Percentiles rank a stretch among this genome's conserved stretches.
phyloP scores from a whole-genome alignment of 2,888 invertebrate genomes.

The Allacma fusca region DNA sequence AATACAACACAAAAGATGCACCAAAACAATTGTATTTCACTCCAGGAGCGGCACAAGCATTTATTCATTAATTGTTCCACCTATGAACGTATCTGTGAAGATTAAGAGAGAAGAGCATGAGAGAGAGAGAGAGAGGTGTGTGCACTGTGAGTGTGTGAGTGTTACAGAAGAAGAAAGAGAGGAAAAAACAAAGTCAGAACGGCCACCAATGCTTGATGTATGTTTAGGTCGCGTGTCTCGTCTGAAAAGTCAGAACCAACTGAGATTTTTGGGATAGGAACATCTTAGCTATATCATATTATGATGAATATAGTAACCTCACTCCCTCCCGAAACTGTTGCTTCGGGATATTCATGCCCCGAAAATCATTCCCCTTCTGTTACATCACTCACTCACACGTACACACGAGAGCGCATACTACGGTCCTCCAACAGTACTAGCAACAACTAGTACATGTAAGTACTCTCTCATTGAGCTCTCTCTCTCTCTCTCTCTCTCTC shows the following conservation, averaged over 20 bases:
- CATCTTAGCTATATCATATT: conserved; percentile 44
- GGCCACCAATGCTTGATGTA: conserved; percentile 27
- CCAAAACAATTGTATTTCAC: conserved; percentile 30
- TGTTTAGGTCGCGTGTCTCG: conserved; percentile 50
- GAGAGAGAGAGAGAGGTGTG: background rate
- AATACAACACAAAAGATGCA: background rate
- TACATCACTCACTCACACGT: conserved; percentile 25
- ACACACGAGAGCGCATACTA: background rate
- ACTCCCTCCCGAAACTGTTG: conserved; percentile 53
- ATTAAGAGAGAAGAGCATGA: background rate
- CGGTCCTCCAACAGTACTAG: background rate
- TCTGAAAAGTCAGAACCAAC: conserved; percentile 51
- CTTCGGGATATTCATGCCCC: conserved; percentile 53
- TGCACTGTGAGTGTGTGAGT: background rate
- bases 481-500: conserved; percentile 21
- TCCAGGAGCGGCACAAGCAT: conserved; percentile 15
- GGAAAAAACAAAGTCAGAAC: conserved; percentile 12
- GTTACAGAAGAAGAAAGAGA: background rate
- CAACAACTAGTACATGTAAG: background rate
- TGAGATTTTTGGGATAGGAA: conserved; percentile 50
- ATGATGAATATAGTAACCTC: conserved; percentile 44
- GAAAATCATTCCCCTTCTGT: conserved; percentile 51
- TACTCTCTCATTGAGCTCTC: conserved; percentile 18
- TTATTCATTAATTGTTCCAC: conserved; percentile 30
- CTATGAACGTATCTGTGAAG: background rate